These are phyloP conservation scores for Rhingia rostrata DNA, from an alignment of 2,888 invertebrate species.

Conservation along the genomic window DNA sequence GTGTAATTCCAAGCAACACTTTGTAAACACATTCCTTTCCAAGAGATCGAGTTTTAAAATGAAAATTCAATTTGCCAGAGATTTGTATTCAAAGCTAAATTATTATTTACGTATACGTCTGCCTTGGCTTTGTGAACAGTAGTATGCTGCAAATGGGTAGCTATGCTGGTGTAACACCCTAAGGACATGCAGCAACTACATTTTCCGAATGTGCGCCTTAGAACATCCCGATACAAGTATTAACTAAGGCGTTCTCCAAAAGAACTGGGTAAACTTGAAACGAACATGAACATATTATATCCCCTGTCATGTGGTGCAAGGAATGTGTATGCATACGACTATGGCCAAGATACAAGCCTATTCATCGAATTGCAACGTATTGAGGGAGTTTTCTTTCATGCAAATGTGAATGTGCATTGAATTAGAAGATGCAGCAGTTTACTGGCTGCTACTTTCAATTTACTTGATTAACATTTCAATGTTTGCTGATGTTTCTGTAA, in stretches of 20 bases:
- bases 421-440: constrained; percentile 58
- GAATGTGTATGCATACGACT: not conserved
- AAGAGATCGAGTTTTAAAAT: constrained; percentile 54
- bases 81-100: constrained; percentile 63
- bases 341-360: constrained; percentile 8
- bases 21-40: constrained; percentile 47
- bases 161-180: constrained; percentile 1
- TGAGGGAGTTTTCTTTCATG: constrained; percentile 37
- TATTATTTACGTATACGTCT: constrained; percentile 55
- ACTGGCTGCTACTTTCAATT: constrained; percentile 64
- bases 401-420: constrained; percentile 60
- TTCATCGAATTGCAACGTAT: constrained; percentile 44
- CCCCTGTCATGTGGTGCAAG: not conserved
- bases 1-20: constrained; percentile 16
- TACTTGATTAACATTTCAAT: constrained; percentile 71
- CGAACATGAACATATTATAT: constrained; percentile 14
- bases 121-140: constrained; percentile 10
- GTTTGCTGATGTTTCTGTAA: constrained; percentile 38
- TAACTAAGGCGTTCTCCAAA: constrained; percentile 24
- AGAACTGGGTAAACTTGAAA: constrained; percentile 19
- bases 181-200: constrained; percentile 8
- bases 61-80: constrained; percentile 62
- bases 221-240: constrained; percentile 29
- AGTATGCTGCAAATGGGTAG: not conserved
- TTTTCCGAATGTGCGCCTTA: not conserved